A percentile compares a stretch with the other conserved stretches of the same genome.
These are phyloP conservation scores for Cyrtodaria siliqua DNA, from an alignment of 2,888 invertebrate species.

Conservation along the genomic window DNA sequence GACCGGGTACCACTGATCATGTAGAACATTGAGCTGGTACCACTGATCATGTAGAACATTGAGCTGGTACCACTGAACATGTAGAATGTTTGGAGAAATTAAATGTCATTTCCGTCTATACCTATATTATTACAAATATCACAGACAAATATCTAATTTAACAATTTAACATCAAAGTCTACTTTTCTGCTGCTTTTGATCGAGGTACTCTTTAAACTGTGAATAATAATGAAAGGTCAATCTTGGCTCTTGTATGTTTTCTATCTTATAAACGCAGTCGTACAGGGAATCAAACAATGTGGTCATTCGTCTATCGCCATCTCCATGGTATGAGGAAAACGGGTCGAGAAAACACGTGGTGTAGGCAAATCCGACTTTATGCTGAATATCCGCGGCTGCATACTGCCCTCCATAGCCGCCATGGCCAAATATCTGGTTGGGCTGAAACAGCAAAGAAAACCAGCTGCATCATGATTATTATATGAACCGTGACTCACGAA, in stretches of 20 bases:
- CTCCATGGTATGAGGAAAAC: slow-evolving; percentile 55
- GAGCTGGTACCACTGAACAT: no score
- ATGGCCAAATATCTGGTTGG: slow-evolving; percentile 82
- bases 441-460: slow-evolving; percentile 63
- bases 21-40: no score
- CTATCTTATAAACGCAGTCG: slow-evolving; percentile 69
- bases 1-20: no score
- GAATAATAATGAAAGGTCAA: slow-evolving; percentile 60
- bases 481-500: no score
- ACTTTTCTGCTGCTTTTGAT: slow-evolving; percentile 26
- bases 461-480: no score
- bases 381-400: slow-evolving; percentile 82
- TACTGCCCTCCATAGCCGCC: slow-evolving; percentile 86
- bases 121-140: no score
- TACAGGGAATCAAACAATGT: slow-evolving; percentile 71
- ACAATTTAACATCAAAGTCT: no score
- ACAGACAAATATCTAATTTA: no score
- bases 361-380: slow-evolving; percentile 85
- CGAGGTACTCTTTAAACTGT: slow-evolving; percentile 51
- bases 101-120: no score
- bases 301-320: slow-evolving; percentile 67
- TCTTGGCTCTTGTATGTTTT: slow-evolving; percentile 63
- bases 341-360: slow-evolving; percentile 82
- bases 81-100: no score
- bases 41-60: no score